phyloP scores from a whole-genome alignment of 1,140 invertebrate genomes.

The Diabrotica virgifera region DNA sequence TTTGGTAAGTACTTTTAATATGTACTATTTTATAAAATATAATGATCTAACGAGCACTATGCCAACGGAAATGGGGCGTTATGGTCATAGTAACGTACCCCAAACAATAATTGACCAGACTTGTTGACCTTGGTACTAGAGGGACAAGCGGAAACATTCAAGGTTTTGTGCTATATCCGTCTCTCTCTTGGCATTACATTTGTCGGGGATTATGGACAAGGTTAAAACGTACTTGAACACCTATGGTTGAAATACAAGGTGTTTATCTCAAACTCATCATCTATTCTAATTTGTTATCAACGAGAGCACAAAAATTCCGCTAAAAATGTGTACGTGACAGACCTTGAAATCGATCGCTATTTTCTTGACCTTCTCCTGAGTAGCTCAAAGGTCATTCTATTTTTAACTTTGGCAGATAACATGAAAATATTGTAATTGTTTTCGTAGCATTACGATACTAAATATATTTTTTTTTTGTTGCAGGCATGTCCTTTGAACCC shows the following conservation, averaged over 20 bases:
- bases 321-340: slow-evolving; percentile 20
- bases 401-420: slow-evolving; percentile 25
- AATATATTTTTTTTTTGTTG: slow-evolving; percentile 48
- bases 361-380: slow-evolving; percentile 20
- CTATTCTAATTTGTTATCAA: too few species aligned
- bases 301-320: background rate
- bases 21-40: too few species aligned
- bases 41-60: too few species aligned
- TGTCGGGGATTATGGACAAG: slow-evolving; percentile 29
- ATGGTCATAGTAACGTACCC: slow-evolving; percentile 15
- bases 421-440: slow-evolving; percentile 9
- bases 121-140: slow-evolving; percentile 47
- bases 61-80: slow-evolving; percentile 21
- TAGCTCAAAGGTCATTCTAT: slow-evolving; percentile 24
- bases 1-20: slow-evolving; percentile 60
- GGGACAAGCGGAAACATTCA: slow-evolving; percentile 49
- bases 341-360: slow-evolving; percentile 14
- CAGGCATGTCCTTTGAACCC: slow-evolving; percentile 95
- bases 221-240: slow-evolving; percentile 32
- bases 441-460: too few species aligned
- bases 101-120: slow-evolving; percentile 35
- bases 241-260: background rate
- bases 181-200: slow-evolving; percentile 23
- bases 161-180: slow-evolving; percentile 39
- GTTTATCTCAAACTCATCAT: too few species aligned